phyloP scores from a whole-genome alignment of 2,113 vertebrate genomes.

The Brachypteracias leptosomus region DNA sequence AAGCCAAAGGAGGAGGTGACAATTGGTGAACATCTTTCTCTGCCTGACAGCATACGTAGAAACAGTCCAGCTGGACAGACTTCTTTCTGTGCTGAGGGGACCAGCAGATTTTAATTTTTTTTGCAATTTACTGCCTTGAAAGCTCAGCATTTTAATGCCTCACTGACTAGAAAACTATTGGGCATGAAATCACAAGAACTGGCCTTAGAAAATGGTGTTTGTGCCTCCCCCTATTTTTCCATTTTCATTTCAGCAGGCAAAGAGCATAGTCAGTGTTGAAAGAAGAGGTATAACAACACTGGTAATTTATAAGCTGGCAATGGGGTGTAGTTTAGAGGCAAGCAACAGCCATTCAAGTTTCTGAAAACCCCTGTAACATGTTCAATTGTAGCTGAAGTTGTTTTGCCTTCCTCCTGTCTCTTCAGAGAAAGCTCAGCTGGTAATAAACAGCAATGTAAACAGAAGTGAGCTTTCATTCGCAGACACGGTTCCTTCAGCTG shows the following conservation, averaged over 20 bases:
- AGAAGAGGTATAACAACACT: neutral
- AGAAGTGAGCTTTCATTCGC: neutral
- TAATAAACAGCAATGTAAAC: neutral
- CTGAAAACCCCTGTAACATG: neutral
- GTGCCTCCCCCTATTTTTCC: neutral
- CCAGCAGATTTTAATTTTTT: neutral
- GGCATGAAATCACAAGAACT: neutral
- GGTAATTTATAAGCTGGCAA: constrained; percentile 6
- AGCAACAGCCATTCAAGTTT: neutral
- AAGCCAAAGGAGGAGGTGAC: constrained; percentile 27
- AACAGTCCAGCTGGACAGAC: constrained; percentile 9
- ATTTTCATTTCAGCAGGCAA: neutral
- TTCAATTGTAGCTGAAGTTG: neutral
- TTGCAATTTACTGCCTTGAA: neutral
- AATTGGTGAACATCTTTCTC: constrained; percentile 18
- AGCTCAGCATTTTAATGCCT: constrained; percentile 1
- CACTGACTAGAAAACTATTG: neutral
- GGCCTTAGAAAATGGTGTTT: neutral
- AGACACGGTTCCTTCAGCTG: neutral
- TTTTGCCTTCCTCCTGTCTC: neutral
- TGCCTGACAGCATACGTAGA: constrained; percentile 17
- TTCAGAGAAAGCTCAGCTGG: neutral
- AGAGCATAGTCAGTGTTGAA: neutral
- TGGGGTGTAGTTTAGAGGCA: neutral
- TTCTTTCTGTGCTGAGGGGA: neutral